Conservation (phyloP, 1,140 invertebrate species). For the Diuraphis noxia region DNA sequence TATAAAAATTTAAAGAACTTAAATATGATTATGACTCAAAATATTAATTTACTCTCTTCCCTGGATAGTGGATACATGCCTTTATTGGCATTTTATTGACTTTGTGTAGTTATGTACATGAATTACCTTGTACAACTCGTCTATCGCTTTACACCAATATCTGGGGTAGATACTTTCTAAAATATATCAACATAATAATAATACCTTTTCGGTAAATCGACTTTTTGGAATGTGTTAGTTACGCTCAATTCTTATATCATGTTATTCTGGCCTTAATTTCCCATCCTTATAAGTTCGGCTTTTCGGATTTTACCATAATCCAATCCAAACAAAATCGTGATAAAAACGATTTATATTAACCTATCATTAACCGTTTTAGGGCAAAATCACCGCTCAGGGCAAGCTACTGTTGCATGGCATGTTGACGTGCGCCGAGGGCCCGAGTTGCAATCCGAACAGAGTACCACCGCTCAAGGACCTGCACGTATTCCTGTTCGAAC, state of each 20-base stretch:
- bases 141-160: neutral
- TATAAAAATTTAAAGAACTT: neutral
- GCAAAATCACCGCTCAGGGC: conserved; percentile 96
- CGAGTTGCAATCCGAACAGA: conserved; percentile 66
- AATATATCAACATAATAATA: neutral
- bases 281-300: neutral
- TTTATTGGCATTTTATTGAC: too few relatives aligned
- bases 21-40: neutral
- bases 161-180: neutral
- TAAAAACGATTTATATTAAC: too few relatives aligned
- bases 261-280: neutral
- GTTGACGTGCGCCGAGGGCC: conserved; percentile 77
- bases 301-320: neutral
- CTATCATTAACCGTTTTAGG: conserved; percentile 64
- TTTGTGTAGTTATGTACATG: too few relatives aligned
- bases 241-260: neutral
- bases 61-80: too few relatives aligned
- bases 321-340: neutral
- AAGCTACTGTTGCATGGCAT: conserved; percentile 90
- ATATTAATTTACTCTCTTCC: neutral
- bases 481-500: conserved; percentile 97
- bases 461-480: conserved; percentile 73
- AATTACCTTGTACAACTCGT: too few relatives aligned
- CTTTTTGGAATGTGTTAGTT: neutral
- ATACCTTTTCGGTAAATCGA: neutral